Evolutionary conservation across 2,113 vertebrate genomes (phyloP).

Genomic region (Triplophysa rosa): DNA sequence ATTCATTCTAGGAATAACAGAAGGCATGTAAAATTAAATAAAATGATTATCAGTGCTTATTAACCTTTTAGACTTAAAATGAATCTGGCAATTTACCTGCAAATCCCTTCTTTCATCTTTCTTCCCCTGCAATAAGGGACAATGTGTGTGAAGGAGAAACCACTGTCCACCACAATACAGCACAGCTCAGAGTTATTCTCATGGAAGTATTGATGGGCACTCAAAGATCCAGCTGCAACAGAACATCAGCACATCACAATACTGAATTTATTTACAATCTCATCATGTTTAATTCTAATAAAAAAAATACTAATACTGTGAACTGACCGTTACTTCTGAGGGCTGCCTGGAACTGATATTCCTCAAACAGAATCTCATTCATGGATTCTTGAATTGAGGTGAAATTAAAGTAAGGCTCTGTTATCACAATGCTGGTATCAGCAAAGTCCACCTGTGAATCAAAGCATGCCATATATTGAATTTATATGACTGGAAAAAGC

Average conservation of each 20-base stretch:
- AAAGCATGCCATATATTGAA: too few species aligned
- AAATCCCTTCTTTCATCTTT: conserved; percentile 94
- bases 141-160: conserved; percentile 97
- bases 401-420: conserved; percentile 97
- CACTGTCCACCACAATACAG: conserved; percentile 93
- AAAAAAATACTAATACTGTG: too few species aligned
- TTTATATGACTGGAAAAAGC: too few species aligned
- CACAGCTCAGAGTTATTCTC: conserved; percentile 87
- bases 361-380: conserved; percentile 99
- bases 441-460: conserved; percentile 83
- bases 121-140: conserved; percentile 92
- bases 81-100: conserved; percentile 75
- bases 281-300: too few species aligned
- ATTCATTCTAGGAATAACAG: conserved; percentile 80
- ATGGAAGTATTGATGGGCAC: conserved; percentile 89
- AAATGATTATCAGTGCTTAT: neutral
- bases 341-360: conserved; percentile 96
- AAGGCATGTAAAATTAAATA: conserved; percentile 1
- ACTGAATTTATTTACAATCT: too few species aligned
- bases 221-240: conserved; percentile 87
- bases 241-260: conserved; percentile 15
- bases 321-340: conserved; percentile 88
- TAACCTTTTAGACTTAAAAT: neutral
- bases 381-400: conserved; percentile 97
- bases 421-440: conserved; percentile 92